Evolutionary conservation across 2,888 invertebrate species (phyloP).

Genomic region (Cephalotes varians): DNA sequence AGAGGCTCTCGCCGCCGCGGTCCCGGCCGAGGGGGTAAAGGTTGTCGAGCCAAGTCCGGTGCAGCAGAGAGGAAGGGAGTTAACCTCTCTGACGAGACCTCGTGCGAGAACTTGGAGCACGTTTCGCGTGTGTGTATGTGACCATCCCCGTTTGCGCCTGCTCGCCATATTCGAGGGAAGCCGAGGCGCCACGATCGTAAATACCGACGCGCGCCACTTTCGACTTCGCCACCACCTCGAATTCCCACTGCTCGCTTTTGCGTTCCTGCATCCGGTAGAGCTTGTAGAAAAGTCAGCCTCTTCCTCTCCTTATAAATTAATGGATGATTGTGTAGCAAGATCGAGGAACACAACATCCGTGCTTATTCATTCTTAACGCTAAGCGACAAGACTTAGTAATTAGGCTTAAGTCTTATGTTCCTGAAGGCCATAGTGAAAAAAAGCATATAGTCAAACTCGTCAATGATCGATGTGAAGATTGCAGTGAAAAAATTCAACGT

Average conservation of each 20-base stretch:
- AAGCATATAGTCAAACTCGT: not conserved
- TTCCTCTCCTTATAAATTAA: not conserved
- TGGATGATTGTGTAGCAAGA: not conserved
- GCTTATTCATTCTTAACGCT: not conserved
- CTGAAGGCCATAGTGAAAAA: not conserved
- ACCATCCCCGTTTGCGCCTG: slow-evolving; percentile 16
- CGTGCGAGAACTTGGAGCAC: slow-evolving; percentile 61
- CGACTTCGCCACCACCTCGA: slow-evolving; percentile 17
- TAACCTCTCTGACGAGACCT: slow-evolving; percentile 73
- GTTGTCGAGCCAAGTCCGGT: slow-evolving; percentile 32
- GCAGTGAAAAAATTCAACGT: not conserved
- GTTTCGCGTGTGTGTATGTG: slow-evolving; percentile 38
- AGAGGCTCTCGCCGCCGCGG: not conserved
- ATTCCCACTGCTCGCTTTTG: not conserved
- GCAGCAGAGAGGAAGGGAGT: slow-evolving; percentile 54
- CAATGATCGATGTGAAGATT: not conserved
- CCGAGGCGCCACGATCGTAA: slow-evolving; percentile 61
- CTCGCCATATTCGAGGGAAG: slow-evolving; percentile 69
- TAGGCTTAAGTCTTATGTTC: not conserved
- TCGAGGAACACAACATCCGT: slow-evolving; percentile 8
- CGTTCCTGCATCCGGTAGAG: not conserved
- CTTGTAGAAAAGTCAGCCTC: not conserved
- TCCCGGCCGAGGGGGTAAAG: slow-evolving; percentile 27
- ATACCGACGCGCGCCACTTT: slow-evolving; percentile 65
- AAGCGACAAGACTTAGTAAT: not conserved